Base-by-base conservation (phyloP, 2,797 vertebrate genomes). In the Acipenser transmontanus region DNA sequence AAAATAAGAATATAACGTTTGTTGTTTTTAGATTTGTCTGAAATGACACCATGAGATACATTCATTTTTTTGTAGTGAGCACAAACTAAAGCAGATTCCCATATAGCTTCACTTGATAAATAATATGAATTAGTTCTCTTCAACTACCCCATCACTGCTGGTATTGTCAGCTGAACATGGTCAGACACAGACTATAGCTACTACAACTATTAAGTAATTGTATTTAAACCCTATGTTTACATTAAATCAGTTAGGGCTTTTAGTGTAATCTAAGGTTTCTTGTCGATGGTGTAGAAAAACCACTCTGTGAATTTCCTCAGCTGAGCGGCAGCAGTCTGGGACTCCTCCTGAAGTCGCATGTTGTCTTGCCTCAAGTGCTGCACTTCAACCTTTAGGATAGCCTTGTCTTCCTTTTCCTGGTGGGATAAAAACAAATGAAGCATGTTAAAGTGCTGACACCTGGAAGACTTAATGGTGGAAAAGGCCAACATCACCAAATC, bases 341-440 rank as follows among this genome's bases (percentile, higher is more conserved):
- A 98, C 80, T 98, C 96, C 77, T 97, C 95, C 83, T 98, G 96
- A 75, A 99, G 91, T 4, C 96, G 85, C 89, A 95, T 91, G 87
- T 99, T 98, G 83, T 98, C 94, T 78, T 95, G 93, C n/a, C 96
- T 87, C 83, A 99, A 89, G 79, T 98, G 94, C 66, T 95, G 94
- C 12, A 99, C 95, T 77, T 99, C 95, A 48, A 94, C 96, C 76
- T 98, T 94, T 56, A 98, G 85, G 73, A 94, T 93, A 0, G 92
- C 95, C 84, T 98, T 98, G 81, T 98, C 95, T 81, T 96, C 94
- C 79, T 98, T 98, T 84, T 98, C 96, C 96, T 99, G 82, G 13
- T 51, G 0, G 47, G 49, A 20, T 0, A 6, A 68, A 66, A 6
- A 63, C 13, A 63, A 52, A 20, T 17, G 0, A 13, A 0, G 0